Conservation (phyloP, 2,888 invertebrate species). For the Epistrophe grossulariae region DNA sequence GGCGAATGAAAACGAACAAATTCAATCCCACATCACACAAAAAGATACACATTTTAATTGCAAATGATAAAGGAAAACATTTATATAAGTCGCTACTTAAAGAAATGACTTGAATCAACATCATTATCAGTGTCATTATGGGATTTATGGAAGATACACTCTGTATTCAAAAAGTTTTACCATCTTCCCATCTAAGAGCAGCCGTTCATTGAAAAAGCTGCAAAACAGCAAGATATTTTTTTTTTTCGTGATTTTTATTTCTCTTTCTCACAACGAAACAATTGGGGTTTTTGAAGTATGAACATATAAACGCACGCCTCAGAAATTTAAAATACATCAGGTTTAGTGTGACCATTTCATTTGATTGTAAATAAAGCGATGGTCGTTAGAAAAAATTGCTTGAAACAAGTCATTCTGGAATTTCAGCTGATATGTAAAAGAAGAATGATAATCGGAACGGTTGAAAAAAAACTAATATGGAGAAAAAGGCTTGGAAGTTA, state of each 20-base stretch:
- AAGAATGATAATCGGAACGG: too few species aligned
- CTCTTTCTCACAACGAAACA: constrained; percentile 12
- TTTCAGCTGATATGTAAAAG: too few species aligned
- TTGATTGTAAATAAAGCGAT: background rate
- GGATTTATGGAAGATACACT: constrained; percentile 53
- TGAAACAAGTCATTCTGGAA: too few species aligned
- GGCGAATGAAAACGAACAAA: background rate
- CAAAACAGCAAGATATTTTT: constrained; percentile 5
- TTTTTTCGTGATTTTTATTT: background rate
- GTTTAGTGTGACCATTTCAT: constrained; percentile 25
- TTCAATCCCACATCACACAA: constrained; percentile 21
- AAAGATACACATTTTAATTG: constrained; percentile 66
- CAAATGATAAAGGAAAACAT: constrained; percentile 55
- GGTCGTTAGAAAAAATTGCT: too few species aligned
- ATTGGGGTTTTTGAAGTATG: constrained; percentile 25
- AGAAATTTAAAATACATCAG: background rate
- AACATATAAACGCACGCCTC: constrained; percentile 17
- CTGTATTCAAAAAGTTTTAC: constrained; percentile 46
- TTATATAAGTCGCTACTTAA: constrained; percentile 25
- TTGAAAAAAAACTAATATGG: too few species aligned
- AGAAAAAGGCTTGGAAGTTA: too few species aligned
- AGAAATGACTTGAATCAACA: constrained; percentile 49
- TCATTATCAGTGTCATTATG: constrained; percentile 67
- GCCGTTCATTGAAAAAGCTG: constrained; percentile 27
- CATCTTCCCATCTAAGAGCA: constrained; percentile 14